These are phyloP conservation scores for Penaeus chinensis DNA, from an alignment of 1,140 invertebrate species.

Conservation along the genomic window DNA sequence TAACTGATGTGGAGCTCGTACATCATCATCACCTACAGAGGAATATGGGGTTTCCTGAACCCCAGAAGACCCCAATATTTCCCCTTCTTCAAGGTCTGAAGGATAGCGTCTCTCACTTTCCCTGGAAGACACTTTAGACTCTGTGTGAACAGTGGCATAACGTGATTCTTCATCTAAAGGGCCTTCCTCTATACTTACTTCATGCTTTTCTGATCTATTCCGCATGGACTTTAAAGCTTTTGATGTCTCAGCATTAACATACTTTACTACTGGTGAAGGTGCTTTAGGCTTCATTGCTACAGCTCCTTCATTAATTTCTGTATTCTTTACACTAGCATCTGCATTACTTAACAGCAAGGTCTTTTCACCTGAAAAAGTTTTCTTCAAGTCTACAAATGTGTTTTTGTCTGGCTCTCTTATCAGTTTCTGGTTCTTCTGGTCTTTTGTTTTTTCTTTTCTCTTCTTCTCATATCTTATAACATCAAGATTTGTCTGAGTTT, in stretches of 20 bases:
- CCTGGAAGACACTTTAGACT: neutral
- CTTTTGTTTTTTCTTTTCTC: neutral
- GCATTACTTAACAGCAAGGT: neutral
- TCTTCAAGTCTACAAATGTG: conserved; percentile 40
- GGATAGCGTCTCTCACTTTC: neutral
- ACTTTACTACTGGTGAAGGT: neutral
- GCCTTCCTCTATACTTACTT: conserved; percentile 34
- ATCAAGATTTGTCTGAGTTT: conserved; percentile 33
- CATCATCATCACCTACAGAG: conserved; percentile 12
- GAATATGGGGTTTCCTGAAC: conserved; percentile 3
- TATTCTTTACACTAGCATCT: neutral
- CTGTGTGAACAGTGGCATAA: neutral
- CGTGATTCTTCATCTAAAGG: conserved; percentile 8
- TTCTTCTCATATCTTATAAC: neutral
- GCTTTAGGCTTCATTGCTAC: neutral
- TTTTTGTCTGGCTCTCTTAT: neutral
- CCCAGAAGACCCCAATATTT: conserved; percentile 8
- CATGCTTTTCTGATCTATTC: neutral
- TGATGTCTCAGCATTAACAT: neutral
- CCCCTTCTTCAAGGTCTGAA: conserved; percentile 8
- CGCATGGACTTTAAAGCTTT: neutral
- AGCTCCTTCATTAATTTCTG: neutral
- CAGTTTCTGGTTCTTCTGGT: no score
- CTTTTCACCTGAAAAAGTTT: conserved; percentile 24
- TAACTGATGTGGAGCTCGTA: conserved; percentile 39